Evolutionary conservation across 1,140 invertebrate genomes (phyloP), one percentile per base, ranked within the genome.

Genomic region (Frieseomelitta varia): DNA sequence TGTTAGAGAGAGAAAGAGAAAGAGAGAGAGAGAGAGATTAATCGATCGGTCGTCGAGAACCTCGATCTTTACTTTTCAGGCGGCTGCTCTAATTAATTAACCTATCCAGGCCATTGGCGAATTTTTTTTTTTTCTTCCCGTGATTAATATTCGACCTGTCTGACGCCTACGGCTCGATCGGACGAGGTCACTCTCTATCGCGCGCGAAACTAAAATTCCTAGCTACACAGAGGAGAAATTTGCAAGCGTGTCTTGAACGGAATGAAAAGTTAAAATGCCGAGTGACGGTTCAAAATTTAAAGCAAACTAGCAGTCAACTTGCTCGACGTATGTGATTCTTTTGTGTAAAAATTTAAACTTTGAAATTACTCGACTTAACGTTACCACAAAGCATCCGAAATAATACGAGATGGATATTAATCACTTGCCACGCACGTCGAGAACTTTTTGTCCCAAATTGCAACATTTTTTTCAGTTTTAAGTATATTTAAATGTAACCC

Each of bases 81-180:
- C 47, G n/a, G 30, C n/a, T n/a, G 51, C 21, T 68, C 63, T 34
- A 68, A 79, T 79, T 68, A 79, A 79, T 79, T 79, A 79, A 79
- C 27, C 30, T 67, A 79, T 68, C 63, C 61, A 79, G 77, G 30
- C 63, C 63, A 79, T 79, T 79, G 21, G n/a, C 77, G 51, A 79
- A 68, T 79, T 79, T 79, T 78, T 63, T 79, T 68, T 78, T 51
- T 79, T 68, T 51, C 65, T 69, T 12, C 6, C 34, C 30, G 3
- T 17, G 30, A 79, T 79, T 68, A 79, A 79, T 79, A 68, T 68
- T 79, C 27, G 14, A 67, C 39, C 27, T 67, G 77, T 39, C 30
- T 12, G 30, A 34, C 24, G 77, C 63, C 51, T 53, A 78, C 76
- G 12, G 63, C 14, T 53, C 14, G 27, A 68, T 65, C 51, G 19